Evolutionary conservation across 2,797 vertebrate genomes (phyloP), one percentile per base, ranked within the genome.

Genomic region (Myiotriccus ornatus): DNA sequence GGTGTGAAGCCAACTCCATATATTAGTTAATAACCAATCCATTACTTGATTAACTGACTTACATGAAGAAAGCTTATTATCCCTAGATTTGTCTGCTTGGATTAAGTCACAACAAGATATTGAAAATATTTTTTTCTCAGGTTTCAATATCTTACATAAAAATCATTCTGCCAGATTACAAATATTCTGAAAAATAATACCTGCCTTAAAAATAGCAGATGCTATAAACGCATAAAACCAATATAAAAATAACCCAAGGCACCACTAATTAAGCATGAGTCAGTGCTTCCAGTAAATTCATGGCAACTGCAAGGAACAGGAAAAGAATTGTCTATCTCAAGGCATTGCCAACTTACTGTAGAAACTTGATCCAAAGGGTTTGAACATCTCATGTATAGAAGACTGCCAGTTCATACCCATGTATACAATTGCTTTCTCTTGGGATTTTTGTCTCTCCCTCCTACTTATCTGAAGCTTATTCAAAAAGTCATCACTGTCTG

Each of bases 1-100:
- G 55, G 55, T 95, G 35, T 69, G 71, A 50, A 82, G 87, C 82
- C 92, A 83, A 70, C 41, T 90, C 70, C 44, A 21, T 90, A 43
- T 92, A 77, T 93, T 95, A 96, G 53, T 93, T 96, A 94, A 95
- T 95, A 95, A 75, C 47, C 68, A 82, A 89, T 78, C 89, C 80
- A 95, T 95, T 94, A 91, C 77, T 91, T 95, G 84, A 95, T 92
- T 89, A 96, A 84, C 63, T 65, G 59, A 94, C 65, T 94, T 88
- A 79, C 18, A 67, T 78, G 89, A 95, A 78, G 84, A 90, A 95
- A 88, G 46, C 63, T 55, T 94, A 84, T 96, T 78, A 92, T 88
- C 86, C 71, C 69, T 50, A 90, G 68, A 93, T 93, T 96, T 95
- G 81, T 93, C 88, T 89, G 37, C 52, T 86, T 64, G 81, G 27